Evolutionary conservation across 1,140 invertebrate species (phyloP).

Genomic region (Physella acuta): DNA sequence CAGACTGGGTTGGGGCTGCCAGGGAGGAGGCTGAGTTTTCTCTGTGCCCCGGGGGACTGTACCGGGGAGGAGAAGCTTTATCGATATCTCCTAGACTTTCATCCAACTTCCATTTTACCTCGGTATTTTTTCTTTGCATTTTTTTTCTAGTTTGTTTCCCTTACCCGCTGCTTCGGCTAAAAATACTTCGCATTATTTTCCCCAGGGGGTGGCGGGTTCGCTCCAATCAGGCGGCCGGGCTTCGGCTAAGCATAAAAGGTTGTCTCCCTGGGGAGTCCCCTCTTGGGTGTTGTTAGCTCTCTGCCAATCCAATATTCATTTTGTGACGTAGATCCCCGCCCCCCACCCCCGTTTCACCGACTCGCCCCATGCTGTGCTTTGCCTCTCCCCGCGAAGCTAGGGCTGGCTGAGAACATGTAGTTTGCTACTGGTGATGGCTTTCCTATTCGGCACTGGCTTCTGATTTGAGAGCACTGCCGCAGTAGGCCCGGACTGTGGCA

Average conservation of each 20-base stretch:
- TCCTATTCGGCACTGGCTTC: neutral
- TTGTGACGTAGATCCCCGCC: slow-evolving; percentile 38
- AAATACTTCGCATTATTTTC: slow-evolving; percentile 30
- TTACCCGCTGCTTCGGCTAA: slow-evolving; percentile 22
- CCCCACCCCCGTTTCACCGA: slow-evolving; percentile 24
- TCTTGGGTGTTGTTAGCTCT: slow-evolving; percentile 45
- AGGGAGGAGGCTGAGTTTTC: too few relatives aligned
- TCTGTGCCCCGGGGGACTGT: too few relatives aligned
- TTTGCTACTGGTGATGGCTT: neutral
- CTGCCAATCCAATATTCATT: slow-evolving; percentile 51
- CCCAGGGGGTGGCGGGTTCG: slow-evolving; percentile 30
- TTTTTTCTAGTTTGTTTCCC: slow-evolving; percentile 1
- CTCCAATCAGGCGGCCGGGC: slow-evolving; percentile 35
- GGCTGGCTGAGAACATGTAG: neutral
- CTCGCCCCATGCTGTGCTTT: slow-evolving; percentile 32
- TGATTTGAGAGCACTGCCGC: too few relatives aligned
- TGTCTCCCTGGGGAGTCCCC: slow-evolving; percentile 37
- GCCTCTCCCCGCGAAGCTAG: slow-evolving; percentile 12
- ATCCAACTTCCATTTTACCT: neutral
- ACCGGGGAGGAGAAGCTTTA: too few relatives aligned
- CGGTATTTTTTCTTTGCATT: neutral
- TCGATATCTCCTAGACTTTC: neutral
- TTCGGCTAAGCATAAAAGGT: slow-evolving; percentile 33
- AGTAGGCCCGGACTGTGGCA: too few relatives aligned
- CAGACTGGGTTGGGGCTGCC: too few relatives aligned